Percentiles rank a stretch among this genome's conserved stretches.
Evolutionary conservation across 2,797 vertebrate species (phyloP).

Genomic region (Luscinia megarhynchos): DNA sequence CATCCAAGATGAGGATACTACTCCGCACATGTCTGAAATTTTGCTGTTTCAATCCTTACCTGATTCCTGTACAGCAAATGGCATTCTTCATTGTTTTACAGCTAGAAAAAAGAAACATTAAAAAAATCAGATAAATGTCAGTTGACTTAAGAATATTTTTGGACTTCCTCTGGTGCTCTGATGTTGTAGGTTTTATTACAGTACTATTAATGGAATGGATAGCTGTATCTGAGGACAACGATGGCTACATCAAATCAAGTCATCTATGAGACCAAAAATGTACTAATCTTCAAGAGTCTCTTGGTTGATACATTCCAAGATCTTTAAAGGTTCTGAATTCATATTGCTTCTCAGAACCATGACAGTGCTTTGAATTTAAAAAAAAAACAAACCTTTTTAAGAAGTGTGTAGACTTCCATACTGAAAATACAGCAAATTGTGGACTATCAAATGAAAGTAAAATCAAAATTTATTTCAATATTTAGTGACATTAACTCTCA

Average conservation of each 20-base stretch:
- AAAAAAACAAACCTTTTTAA: neutral
- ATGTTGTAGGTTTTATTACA: neutral
- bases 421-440: neutral
- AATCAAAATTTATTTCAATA: neutral
- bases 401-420: neutral
- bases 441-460: neutral
- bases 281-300: neutral
- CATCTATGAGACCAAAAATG: rapidly evolving
- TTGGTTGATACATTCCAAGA: neutral
- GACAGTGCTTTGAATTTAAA: neutral
- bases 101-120: neutral
- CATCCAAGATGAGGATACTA: neutral
- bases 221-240: neutral
- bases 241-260: neutral
- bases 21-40: neutral
- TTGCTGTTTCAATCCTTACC: neutral
- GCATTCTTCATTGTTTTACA: neutral
- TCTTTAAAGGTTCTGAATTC: neutral
- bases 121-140: neutral
- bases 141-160: neutral
- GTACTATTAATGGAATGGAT: neutral
- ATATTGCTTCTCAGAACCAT: neutral
- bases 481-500: neutral
- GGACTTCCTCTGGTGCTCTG: neutral
- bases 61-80: neutral